Percentiles rank a stretch among this genome's conserved stretches.
Evolutionary conservation across 2,797 vertebrate species (phyloP).

Genomic region (Astyanax mexicanus): DNA sequence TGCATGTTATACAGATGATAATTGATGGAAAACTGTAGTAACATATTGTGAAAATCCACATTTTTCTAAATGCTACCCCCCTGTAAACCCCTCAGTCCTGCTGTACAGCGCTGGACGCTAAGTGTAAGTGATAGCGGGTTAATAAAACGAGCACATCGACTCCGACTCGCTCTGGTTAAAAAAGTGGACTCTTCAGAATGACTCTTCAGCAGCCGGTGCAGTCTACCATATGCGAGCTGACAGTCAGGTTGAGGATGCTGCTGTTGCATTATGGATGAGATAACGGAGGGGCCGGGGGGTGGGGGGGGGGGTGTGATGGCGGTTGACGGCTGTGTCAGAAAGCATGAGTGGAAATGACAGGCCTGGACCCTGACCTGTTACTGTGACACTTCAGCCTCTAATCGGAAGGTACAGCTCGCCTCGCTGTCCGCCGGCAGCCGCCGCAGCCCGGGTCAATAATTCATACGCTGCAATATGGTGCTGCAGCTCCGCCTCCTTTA

Average conservation of each 20-base stretch:
- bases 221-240: conserved; percentile 65
- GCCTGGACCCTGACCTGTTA: conserved; percentile 72
- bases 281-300: conserved; percentile 69
- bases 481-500: conserved; percentile 55
- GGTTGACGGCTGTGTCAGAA: conserved; percentile 80
- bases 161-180: background rate
- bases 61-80: too few species aligned
- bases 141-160: background rate
- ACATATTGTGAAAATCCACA: too few species aligned
- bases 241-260: conserved; percentile 68
- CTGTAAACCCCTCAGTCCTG: too few species aligned
- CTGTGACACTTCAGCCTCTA: conserved; percentile 80
- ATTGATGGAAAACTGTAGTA: too few species aligned
- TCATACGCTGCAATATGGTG: conserved; percentile 83
- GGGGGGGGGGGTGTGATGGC: conserved; percentile 68
- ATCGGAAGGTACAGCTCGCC: conserved; percentile 87
- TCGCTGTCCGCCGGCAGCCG: conserved; percentile 77
- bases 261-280: conserved; percentile 52
- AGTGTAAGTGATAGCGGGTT: background rate
- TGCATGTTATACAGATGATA: too few species aligned
- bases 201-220: conserved; percentile 8
- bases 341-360: conserved; percentile 79
- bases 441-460: conserved; percentile 86
- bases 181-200: conserved; percentile 31
- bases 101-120: background rate